Conservation (phyloP, 2,888 invertebrate genomes). For the Mylabris sibirica region DNA sequence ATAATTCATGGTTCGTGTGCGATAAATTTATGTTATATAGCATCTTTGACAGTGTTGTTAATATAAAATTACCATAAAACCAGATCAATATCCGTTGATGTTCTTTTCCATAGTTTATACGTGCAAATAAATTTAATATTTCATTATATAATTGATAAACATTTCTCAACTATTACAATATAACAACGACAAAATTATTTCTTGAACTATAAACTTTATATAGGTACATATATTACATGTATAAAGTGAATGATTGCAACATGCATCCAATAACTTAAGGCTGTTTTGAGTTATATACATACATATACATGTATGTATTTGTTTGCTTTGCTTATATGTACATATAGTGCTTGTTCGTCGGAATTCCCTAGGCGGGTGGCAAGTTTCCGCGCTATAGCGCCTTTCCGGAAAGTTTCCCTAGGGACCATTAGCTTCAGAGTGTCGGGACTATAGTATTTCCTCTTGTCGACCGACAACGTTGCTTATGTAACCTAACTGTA, state of each 20-base stretch:
- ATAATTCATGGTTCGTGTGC: slow-evolving; percentile 23
- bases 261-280: neutral
- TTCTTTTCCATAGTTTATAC: neutral
- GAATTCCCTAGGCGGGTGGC: slow-evolving; percentile 35
- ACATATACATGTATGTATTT: slow-evolving; percentile 5
- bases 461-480: slow-evolving; percentile 22
- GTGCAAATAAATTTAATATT: slow-evolving; percentile 10
- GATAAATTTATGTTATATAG: slow-evolving; percentile 21
- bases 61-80: slow-evolving; percentile 21
- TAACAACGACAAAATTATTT: neutral
- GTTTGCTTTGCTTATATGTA: slow-evolving; percentile 20
- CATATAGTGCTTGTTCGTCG: slow-evolving; percentile 38
- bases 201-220: no score
- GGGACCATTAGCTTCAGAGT: slow-evolving; percentile 45
- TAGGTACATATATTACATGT: neutral
- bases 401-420: slow-evolving; percentile 33
- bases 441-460: slow-evolving; percentile 38
- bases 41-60: slow-evolving; percentile 22
- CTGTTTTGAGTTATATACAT: slow-evolving; percentile 8
- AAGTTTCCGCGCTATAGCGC: slow-evolving; percentile 24
- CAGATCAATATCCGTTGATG: slow-evolving; percentile 9
- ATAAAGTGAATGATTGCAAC: neutral
- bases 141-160: neutral
- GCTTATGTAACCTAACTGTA: slow-evolving; percentile 25
- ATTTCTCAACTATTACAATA: neutral